Base-by-base conservation (phyloP, 1,140 invertebrate genomes). In the Elymnias hypermnestra region DNA sequence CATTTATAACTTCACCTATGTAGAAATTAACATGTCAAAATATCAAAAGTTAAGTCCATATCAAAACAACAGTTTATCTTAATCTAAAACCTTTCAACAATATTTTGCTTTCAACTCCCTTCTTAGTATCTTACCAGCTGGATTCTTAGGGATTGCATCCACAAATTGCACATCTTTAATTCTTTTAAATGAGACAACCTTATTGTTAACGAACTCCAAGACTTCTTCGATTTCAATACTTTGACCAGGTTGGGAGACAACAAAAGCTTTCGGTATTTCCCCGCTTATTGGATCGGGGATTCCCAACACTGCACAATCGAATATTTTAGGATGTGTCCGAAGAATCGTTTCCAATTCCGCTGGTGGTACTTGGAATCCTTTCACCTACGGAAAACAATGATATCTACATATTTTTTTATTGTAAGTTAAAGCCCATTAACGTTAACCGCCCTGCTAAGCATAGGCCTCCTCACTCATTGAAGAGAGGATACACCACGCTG, bases 321-420 rank as follows among this genome's bases (percentile, higher is more conserved):
- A 60, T 0, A 98, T 83, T 29, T 89, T 90, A 0, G 93, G 91
- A 82, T 97, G 93, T 21, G 87, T 88, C 40, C 94, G 86, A 12
- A 98, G 67, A 7, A 97, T 53, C 8, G 89, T 92, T 87, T 98
- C 96, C 14, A 98, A 66, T 77, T 97, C 95, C 0, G 95, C 94
- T 6, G 96, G 96, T 2, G 95, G 88, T 6, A 98, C 96, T 92
- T 96, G 90, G 65, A 88, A 90, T 0, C 89, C 90, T 84, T 90
- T 91, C 2, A 88, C 87, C 83, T 47, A 7, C 5, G 9, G 33
- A 29, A 15, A 13, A 9, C 1, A 5, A 12, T 9, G 9, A 2
- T 26, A 26, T 29, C 3, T 29, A 4, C 6, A 12, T 13, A 12
- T n/a, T n/a, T n/a, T n/a, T n/a, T n/a, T n/a, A n/a, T n/a, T n/a